Conservation (phyloP, 2,113 vertebrate species). For the Oriolus oriolus region DNA sequence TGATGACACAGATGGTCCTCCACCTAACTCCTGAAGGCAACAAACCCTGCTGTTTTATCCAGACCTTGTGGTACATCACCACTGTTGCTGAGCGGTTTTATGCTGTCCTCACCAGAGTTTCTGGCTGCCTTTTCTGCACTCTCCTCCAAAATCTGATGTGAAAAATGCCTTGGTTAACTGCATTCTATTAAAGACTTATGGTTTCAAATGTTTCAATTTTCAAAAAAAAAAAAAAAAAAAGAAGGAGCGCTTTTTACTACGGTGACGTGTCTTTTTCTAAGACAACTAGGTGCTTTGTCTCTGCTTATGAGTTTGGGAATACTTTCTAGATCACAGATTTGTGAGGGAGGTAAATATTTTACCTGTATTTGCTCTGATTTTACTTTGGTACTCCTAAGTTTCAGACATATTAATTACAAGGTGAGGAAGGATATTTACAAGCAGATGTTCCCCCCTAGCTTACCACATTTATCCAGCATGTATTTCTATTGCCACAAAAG, state of each 20-base stretch:
- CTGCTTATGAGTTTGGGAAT: not conserved
- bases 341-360: not conserved
- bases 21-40: not conserved
- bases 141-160: not conserved
- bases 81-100: not conserved
- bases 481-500: not conserved
- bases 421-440: not conserved
- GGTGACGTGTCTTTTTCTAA: not conserved
- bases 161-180: not conserved
- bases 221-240: not conserved
- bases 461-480: not conserved
- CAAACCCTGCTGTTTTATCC: not conserved
- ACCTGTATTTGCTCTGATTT: not conserved
- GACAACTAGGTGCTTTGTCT: not conserved
- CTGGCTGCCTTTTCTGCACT: not conserved
- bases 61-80: not conserved
- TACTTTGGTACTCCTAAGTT: not conserved
- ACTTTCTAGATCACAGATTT: not conserved
- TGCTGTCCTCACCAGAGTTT: not conserved
- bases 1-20: not conserved
- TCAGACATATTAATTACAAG: not conserved
- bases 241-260: not conserved
- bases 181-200: not conserved
- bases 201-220: not conserved
- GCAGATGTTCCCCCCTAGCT: not conserved